Conservation (phyloP, 1,140 invertebrate genomes). For the Vanessa tameamea region DNA sequence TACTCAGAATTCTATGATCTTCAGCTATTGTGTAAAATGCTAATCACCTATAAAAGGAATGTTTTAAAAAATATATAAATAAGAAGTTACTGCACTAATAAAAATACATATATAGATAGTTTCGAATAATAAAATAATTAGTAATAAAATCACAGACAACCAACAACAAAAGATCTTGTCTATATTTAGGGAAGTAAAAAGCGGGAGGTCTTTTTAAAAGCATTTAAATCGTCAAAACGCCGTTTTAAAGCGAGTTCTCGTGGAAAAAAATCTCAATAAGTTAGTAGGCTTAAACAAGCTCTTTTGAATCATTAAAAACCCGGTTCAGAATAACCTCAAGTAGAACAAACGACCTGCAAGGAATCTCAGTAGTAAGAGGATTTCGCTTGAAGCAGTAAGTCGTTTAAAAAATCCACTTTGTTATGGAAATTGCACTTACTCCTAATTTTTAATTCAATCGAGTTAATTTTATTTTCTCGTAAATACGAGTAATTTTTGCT, state of each 20-base stretch:
- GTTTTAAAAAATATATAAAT: too few species aligned
- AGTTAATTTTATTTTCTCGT: not conserved
- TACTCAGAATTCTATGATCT: not conserved
- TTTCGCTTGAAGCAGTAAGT: constrained; percentile 31
- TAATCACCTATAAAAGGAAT: too few species aligned
- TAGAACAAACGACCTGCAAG: constrained; percentile 37
- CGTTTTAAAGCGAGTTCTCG: constrained; percentile 13
- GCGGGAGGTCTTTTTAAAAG: constrained; percentile 12
- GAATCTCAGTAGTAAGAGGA: constrained; percentile 28
- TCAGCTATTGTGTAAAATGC: too few species aligned
- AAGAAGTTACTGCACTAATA: too few species aligned
- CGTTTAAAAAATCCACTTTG: constrained; percentile 30
- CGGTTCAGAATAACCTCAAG: constrained; percentile 35
- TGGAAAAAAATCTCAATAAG: constrained; percentile 33
- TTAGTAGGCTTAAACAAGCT: constrained; percentile 40
- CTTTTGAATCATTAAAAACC: constrained; percentile 38
- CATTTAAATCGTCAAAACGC: constrained; percentile 34
- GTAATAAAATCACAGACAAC: too few species aligned
- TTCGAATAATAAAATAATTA: too few species aligned
- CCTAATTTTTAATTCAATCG: constrained; percentile 11
- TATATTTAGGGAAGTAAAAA: not conserved
- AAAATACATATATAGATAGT: too few species aligned
- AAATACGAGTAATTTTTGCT: not conserved
- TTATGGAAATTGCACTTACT: constrained; percentile 25
- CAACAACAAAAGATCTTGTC: not conserved